Conservation (phyloP, 2,797 vertebrate species). For the Sebastes nivosus region DNA sequence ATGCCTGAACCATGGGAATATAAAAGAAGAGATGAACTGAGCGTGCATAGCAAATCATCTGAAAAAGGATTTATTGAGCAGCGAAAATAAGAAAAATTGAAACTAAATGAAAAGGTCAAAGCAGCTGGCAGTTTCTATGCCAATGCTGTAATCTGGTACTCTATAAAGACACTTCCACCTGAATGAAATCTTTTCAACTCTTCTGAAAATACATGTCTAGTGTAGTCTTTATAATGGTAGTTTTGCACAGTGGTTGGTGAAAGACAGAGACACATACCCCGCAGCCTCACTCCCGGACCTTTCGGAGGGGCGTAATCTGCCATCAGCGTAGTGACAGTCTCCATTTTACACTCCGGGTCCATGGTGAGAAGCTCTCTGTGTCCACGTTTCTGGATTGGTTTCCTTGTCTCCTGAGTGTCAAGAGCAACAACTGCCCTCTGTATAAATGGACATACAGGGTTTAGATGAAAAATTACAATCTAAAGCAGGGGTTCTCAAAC, state of each 20-base stretch:
- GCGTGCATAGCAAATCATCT: not conserved
- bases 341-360: conserved; percentile 60
- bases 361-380: conserved; percentile 67
- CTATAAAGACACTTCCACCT: not conserved
- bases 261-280: conserved; percentile 61
- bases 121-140: not conserved
- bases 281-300: conserved; percentile 55
- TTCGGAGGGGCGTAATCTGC: conserved; percentile 48
- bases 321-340: conserved; percentile 61
- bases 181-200: not conserved
- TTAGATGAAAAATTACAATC: not conserved
- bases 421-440: conserved; percentile 57
- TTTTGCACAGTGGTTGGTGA: not conserved
- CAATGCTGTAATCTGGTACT: not conserved
- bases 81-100: not conserved
- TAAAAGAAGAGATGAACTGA: conserved; percentile 2
- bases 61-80: not conserved
- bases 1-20: conserved; percentile 65
- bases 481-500: not conserved
- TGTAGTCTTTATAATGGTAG: not conserved
- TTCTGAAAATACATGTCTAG: not conserved
- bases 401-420: conserved; percentile 32
- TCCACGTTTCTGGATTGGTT: conserved; percentile 52
- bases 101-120: not conserved
- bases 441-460: not conserved